phyloP scores from a whole-genome alignment of 2,797 vertebrate genomes.

The Lithobates sylvaticus region DNA sequence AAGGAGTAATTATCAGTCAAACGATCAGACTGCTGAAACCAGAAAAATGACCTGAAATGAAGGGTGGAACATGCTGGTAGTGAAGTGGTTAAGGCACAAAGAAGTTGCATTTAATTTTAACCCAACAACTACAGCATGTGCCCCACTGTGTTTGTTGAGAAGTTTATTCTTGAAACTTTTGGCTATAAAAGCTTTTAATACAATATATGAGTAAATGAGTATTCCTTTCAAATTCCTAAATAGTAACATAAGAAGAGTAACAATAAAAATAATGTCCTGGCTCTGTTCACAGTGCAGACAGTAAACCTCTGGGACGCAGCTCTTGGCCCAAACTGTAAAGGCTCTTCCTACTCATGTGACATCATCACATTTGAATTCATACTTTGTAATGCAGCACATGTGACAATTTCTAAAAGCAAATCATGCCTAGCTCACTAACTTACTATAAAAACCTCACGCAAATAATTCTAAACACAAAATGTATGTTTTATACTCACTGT shows the following conservation, averaged over 20 bases:
- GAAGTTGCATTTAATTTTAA: not conserved
- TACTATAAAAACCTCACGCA: too few relatives aligned
- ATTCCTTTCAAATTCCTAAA: not conserved
- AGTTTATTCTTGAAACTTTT: not conserved
- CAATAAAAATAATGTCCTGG: not conserved
- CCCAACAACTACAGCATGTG: not conserved
- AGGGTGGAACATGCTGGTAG: too few relatives aligned
- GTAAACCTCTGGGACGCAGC: not conserved
- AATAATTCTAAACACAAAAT: not conserved
- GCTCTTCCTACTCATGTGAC: not conserved
- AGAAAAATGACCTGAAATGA: too few relatives aligned
- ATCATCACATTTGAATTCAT: not conserved
- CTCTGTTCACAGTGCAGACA: not conserved
- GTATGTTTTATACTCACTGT: not conserved
- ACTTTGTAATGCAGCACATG: not conserved
- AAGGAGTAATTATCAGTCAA: too few relatives aligned
- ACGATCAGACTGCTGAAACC: too few relatives aligned
- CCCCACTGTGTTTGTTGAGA: slow-evolving; percentile 14
- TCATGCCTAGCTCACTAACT: not conserved
- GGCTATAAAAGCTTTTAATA: not conserved
- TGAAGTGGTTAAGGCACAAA: not conserved
- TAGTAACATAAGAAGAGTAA: not conserved
- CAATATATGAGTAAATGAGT: not conserved
- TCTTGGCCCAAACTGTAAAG: not conserved
- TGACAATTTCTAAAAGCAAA: not conserved